Conservation (phyloP, 2,797 vertebrate genomes). For the Tamandua tetradactyla region DNA sequence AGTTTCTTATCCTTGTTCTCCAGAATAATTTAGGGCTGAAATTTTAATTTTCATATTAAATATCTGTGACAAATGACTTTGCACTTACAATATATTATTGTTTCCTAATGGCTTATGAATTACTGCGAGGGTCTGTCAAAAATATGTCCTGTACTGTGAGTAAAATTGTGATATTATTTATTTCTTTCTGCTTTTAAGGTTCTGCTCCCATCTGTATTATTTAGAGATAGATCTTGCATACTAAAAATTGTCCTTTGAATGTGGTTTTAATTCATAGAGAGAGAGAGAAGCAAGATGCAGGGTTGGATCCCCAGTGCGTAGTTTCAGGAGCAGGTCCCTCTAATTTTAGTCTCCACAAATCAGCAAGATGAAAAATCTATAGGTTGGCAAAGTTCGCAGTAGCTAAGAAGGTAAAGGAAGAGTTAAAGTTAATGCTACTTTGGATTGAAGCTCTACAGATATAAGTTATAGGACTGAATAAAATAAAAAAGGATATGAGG, state of each 20-base stretch:
- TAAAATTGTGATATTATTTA: neutral
- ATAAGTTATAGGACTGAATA: neutral
- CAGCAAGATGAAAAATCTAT: neutral
- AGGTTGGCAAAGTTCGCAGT: neutral
- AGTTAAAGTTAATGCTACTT: neutral
- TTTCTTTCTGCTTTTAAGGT: neutral
- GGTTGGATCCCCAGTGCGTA: neutral
- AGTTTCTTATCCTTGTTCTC: neutral
- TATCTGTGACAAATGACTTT: neutral
- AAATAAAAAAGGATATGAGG: neutral
- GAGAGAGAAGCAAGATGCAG: neutral
- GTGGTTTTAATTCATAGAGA: constrained; percentile 9
- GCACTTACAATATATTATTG: neutral
- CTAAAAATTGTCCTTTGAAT: neutral
- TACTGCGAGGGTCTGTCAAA: neutral
- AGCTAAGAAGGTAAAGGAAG: neutral
- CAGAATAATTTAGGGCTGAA: neutral
- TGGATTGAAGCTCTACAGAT: neutral
- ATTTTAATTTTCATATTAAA: neutral
- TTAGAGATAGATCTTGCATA: neutral
- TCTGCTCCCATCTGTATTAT: neutral
- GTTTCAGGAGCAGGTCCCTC: neutral
- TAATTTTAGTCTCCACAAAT: neutral
- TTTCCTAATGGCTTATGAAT: neutral
- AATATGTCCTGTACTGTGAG: neutral